Percentiles rank a stretch among this genome's conserved stretches.
Conservation (phyloP, 2,888 invertebrate species). For the Chrysolina haemoptera region DNA sequence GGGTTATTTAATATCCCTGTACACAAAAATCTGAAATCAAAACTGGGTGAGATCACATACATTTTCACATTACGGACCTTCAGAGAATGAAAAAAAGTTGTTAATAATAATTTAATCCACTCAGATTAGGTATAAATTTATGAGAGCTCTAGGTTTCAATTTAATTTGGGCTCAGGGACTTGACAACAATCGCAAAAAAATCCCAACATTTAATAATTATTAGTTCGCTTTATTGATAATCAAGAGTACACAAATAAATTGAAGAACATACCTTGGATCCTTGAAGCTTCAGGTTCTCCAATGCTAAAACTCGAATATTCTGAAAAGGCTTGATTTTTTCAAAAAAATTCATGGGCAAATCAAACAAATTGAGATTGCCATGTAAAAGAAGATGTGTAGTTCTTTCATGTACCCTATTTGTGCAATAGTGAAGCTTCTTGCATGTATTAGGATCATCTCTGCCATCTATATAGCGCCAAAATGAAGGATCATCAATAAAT, state of each 20-base stretch:
- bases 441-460: constrained; percentile 57
- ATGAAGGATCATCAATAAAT: constrained; percentile 58
- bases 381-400: constrained; percentile 54
- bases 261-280: constrained; percentile 55
- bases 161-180: too few species aligned
- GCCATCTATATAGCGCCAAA: constrained; percentile 63
- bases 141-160: too few species aligned
- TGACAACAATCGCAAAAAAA: too few species aligned
- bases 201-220: too few species aligned
- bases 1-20: too few species aligned
- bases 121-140: too few species aligned
- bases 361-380: constrained; percentile 46
- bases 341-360: constrained; percentile 49
- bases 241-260: background rate
- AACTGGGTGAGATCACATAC: too few species aligned
- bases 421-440: constrained; percentile 60
- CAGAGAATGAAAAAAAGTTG: too few species aligned
- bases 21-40: too few species aligned
- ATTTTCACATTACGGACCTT: too few species aligned
- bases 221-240: too few species aligned
- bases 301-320: constrained; percentile 62
- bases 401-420: constrained; percentile 57
- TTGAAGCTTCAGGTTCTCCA: constrained; percentile 64
- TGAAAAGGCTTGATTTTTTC: constrained; percentile 41
- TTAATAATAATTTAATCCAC: too few species aligned